These are phyloP conservation scores for Empis livida DNA, from an alignment of 2,888 invertebrate genomes.

Conservation along the genomic window DNA sequence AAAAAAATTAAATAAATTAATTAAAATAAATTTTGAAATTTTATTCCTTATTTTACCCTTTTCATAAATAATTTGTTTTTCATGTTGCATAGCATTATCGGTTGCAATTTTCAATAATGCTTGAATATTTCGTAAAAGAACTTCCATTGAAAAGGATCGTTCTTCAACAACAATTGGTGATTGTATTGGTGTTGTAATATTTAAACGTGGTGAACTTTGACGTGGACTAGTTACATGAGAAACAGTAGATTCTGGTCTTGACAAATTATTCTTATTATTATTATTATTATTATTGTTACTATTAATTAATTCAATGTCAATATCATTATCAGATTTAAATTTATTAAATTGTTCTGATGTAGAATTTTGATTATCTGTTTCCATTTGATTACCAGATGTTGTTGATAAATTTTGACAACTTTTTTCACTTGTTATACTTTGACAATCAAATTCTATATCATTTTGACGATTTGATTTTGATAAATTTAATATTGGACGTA, in stretches of 20 bases:
- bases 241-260: not conserved
- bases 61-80: conserved; percentile 1
- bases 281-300: not conserved
- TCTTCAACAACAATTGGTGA: not conserved
- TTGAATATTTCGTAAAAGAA: conserved; percentile 1
- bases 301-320: not conserved
- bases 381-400: not conserved
- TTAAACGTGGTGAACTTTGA: not conserved
- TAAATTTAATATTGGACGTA: not conserved
- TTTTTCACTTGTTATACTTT: not conserved
- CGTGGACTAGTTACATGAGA: not conserved
- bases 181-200: not conserved
- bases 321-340: not conserved
- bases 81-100: not conserved
- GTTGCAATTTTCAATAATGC: conserved; percentile 1
- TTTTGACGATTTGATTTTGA: not conserved
- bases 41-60: not conserved
- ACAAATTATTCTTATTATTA: not conserved
- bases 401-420: not conserved
- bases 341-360: not conserved
- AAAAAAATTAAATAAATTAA: no score
- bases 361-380: no score
- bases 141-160: not conserved
- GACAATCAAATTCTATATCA: no score
- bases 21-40: no score